Evolutionary conservation across 2,113 vertebrate genomes (phyloP), one percentile per base, ranked within the genome.

Genomic region (Aptenodytes forsteri): DNA sequence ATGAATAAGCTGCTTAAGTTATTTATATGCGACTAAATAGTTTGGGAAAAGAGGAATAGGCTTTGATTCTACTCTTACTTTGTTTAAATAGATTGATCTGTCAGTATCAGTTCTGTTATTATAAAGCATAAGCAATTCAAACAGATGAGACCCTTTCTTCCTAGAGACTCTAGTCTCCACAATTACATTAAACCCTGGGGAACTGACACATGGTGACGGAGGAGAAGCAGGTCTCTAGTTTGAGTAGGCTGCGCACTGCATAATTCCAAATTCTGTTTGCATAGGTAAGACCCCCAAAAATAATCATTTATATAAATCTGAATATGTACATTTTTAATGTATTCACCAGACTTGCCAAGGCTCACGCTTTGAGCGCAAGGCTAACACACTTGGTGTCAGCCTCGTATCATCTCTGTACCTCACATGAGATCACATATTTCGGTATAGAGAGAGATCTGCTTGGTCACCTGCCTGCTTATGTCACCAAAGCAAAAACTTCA

Each of bases 381-480:
- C 21, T 77, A 80, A 66, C 12, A 44, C 26, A 2, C 36, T 26
- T 26, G 15, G 5, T 47, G 20, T 52, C 26, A 59, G 50, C 29
- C 23, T 90, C 30, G 21, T 9, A 9, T 18, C 9, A n/a, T 10
- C 30, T 69, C 69, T 90, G 17, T 36, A 55, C 29, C 34, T 52
- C 75, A n/a, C 42, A n/a, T 38, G 49, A 87, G 12, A 13, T 22
- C 26, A 30, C 7, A 3, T 10, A 30, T 40, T 69, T 78, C 22
- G 6, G 9, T 52, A 30, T n/a, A 25, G 21, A 77, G 36, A 85
- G 19, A 46, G 4, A 73, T 70, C 32, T 59, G n/a, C 34, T 71
- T 34, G 70, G 72, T 96, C 83, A 96, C 49, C 59, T 93, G 90
- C 46, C 70, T 89, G 34, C 27, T 96, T 89, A 90, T 30, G 21